Conservation (phyloP, 2,113 vertebrate genomes). For the Rhombomys opimus region DNA sequence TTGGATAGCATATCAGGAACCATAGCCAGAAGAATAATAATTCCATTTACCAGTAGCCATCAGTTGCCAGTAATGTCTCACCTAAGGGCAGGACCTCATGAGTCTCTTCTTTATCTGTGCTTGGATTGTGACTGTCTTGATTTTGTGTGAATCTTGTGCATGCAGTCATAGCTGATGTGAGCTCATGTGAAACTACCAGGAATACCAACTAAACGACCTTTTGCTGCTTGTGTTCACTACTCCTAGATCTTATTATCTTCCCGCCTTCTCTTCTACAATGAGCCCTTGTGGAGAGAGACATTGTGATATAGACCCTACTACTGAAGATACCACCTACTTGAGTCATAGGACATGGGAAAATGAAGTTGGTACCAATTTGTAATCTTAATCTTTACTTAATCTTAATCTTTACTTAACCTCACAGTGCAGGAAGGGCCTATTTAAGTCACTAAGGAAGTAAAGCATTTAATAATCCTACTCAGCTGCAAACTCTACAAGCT, state of each 20-base stretch:
- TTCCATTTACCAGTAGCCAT: neutral
- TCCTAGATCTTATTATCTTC: neutral
- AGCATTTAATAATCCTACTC: neutral
- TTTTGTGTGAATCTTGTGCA: neutral
- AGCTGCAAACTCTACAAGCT: neutral
- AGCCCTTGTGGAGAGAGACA: neutral
- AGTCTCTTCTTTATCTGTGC: neutral
- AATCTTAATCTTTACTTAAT: neutral
- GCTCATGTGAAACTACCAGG: neutral
- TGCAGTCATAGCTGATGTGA: neutral
- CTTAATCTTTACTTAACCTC: too few species aligned
- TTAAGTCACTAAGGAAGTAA: neutral
- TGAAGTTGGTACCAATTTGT: neutral
- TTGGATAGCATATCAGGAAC: neutral
- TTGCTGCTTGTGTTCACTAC: neutral
- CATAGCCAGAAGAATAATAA: neutral
- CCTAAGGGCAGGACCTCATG: neutral
- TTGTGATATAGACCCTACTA: neutral
- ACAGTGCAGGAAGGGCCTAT: too few species aligned
- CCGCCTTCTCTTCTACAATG: neutral
- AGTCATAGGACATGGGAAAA: neutral
- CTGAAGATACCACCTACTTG: neutral
- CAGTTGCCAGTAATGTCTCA: neutral
- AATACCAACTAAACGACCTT: neutral
- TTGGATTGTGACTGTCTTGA: neutral